A percentile compares a stretch with the other conserved stretches of the same genome.
These are phyloP conservation scores for Boulengeromyrus knoepffleri DNA, from an alignment of 2,113 vertebrate genomes.

Conservation along the genomic window DNA sequence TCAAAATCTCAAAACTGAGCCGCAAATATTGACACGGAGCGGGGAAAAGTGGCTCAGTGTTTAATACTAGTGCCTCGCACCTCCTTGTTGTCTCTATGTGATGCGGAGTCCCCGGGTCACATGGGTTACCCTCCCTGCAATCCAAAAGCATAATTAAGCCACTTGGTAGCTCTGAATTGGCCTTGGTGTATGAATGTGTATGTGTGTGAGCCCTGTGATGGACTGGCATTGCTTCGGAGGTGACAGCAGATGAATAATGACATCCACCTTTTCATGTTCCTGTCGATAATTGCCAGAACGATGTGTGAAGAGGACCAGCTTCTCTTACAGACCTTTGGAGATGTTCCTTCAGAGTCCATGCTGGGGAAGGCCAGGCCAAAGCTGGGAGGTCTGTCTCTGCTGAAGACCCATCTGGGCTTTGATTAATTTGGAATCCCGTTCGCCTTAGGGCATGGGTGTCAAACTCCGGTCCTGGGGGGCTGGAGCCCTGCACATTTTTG, in stretches of 20 bases:
- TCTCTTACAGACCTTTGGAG: background rate
- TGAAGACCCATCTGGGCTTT: background rate
- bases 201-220: background rate
- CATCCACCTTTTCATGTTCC: background rate
- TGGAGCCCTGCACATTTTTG: too few species aligned
- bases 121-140: background rate
- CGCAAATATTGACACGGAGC: background rate
- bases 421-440: background rate
- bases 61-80: background rate
- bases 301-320: background rate
- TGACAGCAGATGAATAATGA: background rate
- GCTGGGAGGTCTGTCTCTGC: background rate
- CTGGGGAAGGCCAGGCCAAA: background rate
- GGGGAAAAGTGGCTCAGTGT: background rate
- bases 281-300: background rate
- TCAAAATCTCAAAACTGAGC: background rate
- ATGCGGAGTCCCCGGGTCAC: background rate
- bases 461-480: too few species aligned
- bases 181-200: background rate
- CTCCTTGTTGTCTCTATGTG: background rate
- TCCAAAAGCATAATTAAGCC: background rate
- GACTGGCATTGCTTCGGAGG: background rate
- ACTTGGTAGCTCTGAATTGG: background rate
- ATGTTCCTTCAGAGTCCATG: background rate
- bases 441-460: background rate